Evolutionary conservation across 2,113 vertebrate genomes (phyloP), one percentile per base, ranked within the genome.

Genomic region (Mobula birostris): DNA sequence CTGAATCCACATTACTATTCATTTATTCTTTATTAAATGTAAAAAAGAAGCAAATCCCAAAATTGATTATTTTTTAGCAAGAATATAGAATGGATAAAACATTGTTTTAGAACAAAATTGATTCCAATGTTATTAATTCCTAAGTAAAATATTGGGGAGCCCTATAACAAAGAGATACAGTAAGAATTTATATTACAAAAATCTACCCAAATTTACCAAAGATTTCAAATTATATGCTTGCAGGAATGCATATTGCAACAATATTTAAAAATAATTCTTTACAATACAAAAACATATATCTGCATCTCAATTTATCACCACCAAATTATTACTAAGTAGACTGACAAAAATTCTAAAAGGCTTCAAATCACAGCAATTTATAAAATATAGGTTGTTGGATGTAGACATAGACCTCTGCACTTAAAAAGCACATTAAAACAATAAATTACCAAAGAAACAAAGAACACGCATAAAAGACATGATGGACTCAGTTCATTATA

Each of bases 21-120:
- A 74, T 32, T 76, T 93, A 93, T 56, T 93, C 68, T 93, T 93
- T 93, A 76, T 74, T 74, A 93, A 74, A 93, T 76, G 91, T 93
- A 56, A 56, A 93, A 74, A 74, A 72, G 24, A 92, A 21, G 36
- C 17, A 24, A 36, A 70, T 1, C 48, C 66, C 36, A 27, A 93
- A 93, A 48, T 29, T 74, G 1, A 74, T 93, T 93, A 27, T 74
- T 48, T 48, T 40, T 74, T 74, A 76, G 9, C 24, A 93, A 72
- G 68, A 93, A 74, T 93, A 4, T 56, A 70, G 68, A 56, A 56
- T 48, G 36, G 32, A 56, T 93, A 56, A 66, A 90, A 32, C 40
- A 56, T 29, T 72, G 19, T 12, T 74, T 70, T 40, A 24, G 40
- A 24, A 92, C 7, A 68, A 9, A 2, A 68, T 72, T 70, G n/a